A percentile compares a stretch with the other conserved stretches of the same genome.
Evolutionary conservation across 2,888 invertebrate genomes (phyloP).

Genomic region (Trachelus stipa): DNA sequence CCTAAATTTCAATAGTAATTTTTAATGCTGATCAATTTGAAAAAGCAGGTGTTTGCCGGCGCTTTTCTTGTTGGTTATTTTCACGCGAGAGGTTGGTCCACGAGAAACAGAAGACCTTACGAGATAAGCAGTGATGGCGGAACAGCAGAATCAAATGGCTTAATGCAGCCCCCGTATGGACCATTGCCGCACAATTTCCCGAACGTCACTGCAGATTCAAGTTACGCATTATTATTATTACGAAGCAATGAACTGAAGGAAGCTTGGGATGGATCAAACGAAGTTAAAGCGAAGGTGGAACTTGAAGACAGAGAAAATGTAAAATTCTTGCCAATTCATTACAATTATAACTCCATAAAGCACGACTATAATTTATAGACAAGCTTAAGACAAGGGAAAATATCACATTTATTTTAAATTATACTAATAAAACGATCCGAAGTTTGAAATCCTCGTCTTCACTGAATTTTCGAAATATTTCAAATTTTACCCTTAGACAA

Average conservation of each 20-base stretch:
- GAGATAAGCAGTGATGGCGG: neutral
- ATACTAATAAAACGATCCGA: no score
- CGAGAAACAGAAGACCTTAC: neutral
- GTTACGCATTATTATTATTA: neutral
- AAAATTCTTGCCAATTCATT: neutral
- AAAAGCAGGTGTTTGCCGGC: neutral
- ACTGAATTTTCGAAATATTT: no score
- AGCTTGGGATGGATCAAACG: neutral
- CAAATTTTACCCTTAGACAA: no score
- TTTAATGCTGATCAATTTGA: no score
- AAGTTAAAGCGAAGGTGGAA: neutral
- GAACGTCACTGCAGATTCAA: neutral
- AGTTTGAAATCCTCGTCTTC: no score
- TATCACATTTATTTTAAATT: no score
- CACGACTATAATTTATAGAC: neutral
- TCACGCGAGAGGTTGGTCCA: neutral
- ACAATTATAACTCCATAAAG: slow-evolving; percentile 4
- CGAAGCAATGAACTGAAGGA: neutral
- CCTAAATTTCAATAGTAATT: no score
- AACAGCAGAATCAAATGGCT: no score
- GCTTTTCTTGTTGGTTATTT: neutral
- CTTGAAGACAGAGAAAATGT: neutral
- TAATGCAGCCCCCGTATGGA: neutral
- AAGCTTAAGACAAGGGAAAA: no score
- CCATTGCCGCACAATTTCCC: neutral